Percentiles rank a stretch among this genome's conserved stretches.
Evolutionary conservation across 2,797 vertebrate species (phyloP).

Genomic region (Trematomus bernacchii): DNA sequence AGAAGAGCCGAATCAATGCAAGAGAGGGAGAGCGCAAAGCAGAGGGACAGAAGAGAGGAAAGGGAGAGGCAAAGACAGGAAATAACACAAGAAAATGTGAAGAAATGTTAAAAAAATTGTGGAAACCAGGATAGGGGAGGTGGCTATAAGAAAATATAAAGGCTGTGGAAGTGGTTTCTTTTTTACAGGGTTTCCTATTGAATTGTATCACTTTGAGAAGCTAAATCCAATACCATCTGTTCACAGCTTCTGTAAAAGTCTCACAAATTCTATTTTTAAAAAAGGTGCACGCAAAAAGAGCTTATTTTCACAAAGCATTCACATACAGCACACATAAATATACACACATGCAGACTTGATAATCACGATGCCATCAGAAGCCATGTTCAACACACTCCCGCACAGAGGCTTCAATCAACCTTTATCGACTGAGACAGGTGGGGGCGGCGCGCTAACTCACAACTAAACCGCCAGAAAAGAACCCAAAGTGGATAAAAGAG

Average conservation of each 20-base stretch:
- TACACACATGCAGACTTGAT: conserved; percentile 37
- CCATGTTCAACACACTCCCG: conserved; percentile 64
- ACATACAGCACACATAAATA: conserved; percentile 28
- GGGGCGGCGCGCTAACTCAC: conserved; percentile 56
- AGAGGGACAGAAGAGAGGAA: conserved; percentile 7
- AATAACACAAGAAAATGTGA: conserved; percentile 2
- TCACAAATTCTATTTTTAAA: conserved; percentile 10
- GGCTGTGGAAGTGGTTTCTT: background rate
- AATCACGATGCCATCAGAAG: conserved; percentile 53
- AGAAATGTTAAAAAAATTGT: too few species aligned
- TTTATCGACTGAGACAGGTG: conserved; percentile 78
- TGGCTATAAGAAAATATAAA: conserved; percentile 9
- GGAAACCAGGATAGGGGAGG: conserved; percentile 1
- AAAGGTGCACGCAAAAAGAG: background rate
- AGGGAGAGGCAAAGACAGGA: conserved; percentile 1
- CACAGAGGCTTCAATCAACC: conserved; percentile 73
- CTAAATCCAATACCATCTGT: conserved; percentile 28
- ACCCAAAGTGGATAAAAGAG: conserved; percentile 78
- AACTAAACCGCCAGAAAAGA: conserved; percentile 63
- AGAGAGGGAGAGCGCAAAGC: conserved; percentile 33
- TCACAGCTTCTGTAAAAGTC: conserved; percentile 25
- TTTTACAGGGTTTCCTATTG: conserved; percentile 10
- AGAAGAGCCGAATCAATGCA: conserved; percentile 83
- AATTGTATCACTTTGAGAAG: conserved; percentile 15
- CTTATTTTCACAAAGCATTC: background rate